These are phyloP conservation scores for Speoplatyrhinus poulsoni DNA, from an alignment of 2,113 vertebrate genomes.

Conservation along the genomic window DNA sequence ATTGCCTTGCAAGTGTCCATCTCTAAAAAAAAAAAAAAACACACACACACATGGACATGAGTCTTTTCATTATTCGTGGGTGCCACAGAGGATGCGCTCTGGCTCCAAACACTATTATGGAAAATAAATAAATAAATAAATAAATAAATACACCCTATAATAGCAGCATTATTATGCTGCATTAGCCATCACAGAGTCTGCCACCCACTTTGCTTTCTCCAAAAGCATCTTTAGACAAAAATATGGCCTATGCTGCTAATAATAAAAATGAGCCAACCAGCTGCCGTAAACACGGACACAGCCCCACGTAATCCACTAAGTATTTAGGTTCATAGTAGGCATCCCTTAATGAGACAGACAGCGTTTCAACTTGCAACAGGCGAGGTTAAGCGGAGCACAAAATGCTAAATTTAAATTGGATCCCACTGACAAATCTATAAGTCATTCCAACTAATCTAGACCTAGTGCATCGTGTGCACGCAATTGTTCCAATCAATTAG, in stretches of 20 bases:
- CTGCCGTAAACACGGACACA: background rate
- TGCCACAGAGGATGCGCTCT: background rate
- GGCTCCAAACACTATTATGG: background rate
- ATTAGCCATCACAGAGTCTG: background rate
- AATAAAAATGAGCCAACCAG: background rate
- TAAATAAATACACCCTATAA: background rate
- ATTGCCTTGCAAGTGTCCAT: slow-evolving; percentile 3
- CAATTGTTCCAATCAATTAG: slow-evolving; percentile 61
- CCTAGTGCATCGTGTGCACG: slow-evolving; percentile 49
- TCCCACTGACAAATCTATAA: slow-evolving; percentile 51
- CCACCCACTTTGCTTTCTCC: background rate
- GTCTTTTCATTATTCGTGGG: slow-evolving; percentile 11
- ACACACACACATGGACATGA: slow-evolving; percentile 5
- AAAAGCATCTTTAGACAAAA: background rate
- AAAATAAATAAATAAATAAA: background rate
- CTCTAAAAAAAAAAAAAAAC: background rate
- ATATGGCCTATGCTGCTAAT: background rate
- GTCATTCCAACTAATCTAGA: slow-evolving; percentile 52
- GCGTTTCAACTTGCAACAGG: slow-evolving; percentile 20
- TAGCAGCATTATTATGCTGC: background rate
- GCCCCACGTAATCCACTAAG: background rate
- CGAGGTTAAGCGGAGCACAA: slow-evolving; percentile 1
- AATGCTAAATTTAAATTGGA: slow-evolving; percentile 39
- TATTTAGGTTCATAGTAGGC: background rate
- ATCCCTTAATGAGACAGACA: slow-evolving; percentile 9